phyloP scores from a whole-genome alignment of 30 jellyfish, hydroid and myxozoan genomes.

The Chrysaora quinquecirrha region DNA sequence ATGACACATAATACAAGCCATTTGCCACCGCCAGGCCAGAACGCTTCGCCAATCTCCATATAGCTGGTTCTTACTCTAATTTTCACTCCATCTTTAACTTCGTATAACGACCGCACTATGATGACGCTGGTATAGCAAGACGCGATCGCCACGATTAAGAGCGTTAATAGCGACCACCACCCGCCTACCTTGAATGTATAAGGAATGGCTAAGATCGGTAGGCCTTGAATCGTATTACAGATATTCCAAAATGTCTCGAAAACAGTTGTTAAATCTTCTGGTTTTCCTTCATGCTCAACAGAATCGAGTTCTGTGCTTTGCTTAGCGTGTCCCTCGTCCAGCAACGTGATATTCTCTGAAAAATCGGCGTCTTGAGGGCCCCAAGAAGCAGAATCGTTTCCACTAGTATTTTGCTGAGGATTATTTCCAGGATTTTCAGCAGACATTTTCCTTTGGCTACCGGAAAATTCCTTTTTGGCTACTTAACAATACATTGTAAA shows the following conservation, averaged over 20 bases:
- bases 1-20: constrained; percentile 68
- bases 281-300: constrained; percentile 40
- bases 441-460: no score
- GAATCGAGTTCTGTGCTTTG: neutral
- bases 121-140: constrained; percentile 87
- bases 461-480: no score
- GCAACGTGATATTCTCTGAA: constrained; percentile 27
- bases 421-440: no score
- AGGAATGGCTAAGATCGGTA: constrained; percentile 93
- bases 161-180: constrained; percentile 90
- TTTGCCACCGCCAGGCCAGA: constrained; percentile 91
- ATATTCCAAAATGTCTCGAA: constrained; percentile 80
- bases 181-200: constrained; percentile 92
- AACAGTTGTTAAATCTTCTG: constrained; percentile 77
- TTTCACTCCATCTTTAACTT: constrained; percentile 78
- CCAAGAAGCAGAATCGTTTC: no score
- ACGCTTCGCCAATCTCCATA: constrained; percentile 94
- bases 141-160: constrained; percentile 71
- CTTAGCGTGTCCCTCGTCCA: constrained; percentile 20
- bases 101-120: constrained; percentile 78
- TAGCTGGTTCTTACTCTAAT: constrained; percentile 84
- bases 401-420: no score
- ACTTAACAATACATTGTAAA: no score
- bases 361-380: neutral
- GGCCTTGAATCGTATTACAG: constrained; percentile 86